phyloP scores from a whole-genome alignment of 2,888 invertebrate genomes.

The Rhyacophila evoluta region DNA sequence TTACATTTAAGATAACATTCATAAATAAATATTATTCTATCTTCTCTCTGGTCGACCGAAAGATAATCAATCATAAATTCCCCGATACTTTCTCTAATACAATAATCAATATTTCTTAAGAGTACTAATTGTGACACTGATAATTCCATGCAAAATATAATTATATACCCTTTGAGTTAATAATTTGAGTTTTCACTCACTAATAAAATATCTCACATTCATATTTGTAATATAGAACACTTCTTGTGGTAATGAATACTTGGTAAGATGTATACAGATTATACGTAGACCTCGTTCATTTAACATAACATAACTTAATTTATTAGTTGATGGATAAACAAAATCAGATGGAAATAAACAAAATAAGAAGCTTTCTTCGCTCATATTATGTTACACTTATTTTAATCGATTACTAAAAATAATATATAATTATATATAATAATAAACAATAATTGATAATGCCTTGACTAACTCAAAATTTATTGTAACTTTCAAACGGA shows the following conservation, averaged over 20 bases:
- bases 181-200: slow-evolving; percentile 9
- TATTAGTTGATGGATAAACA: too few relatives aligned
- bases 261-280: neutral
- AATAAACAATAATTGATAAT: too few relatives aligned
- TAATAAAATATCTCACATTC: slow-evolving; percentile 36
- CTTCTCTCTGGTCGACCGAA: neutral
- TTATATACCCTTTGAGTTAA: slow-evolving; percentile 43
- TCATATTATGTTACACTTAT: too few relatives aligned
- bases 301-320: too few relatives aligned
- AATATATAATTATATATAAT: too few relatives aligned
- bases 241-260: slow-evolving; percentile 39
- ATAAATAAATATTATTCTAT: neutral
- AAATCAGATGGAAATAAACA: too few relatives aligned
- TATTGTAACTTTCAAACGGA: too few relatives aligned
- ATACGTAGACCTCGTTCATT: too few relatives aligned
- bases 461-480: too few relatives aligned
- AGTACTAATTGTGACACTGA: slow-evolving; percentile 34
- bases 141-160: slow-evolving; percentile 43
- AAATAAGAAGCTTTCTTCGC: too few relatives aligned
- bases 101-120: neutral
- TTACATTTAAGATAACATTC: too few relatives aligned
- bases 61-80: neutral
- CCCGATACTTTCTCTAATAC: neutral
- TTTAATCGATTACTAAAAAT: too few relatives aligned
- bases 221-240: slow-evolving; percentile 38